A percentile compares a stretch with the other conserved stretches of the same genome.
phyloP scores from a whole-genome alignment of 2,113 vertebrate species.

The Oxygymnocypris stewartii region DNA sequence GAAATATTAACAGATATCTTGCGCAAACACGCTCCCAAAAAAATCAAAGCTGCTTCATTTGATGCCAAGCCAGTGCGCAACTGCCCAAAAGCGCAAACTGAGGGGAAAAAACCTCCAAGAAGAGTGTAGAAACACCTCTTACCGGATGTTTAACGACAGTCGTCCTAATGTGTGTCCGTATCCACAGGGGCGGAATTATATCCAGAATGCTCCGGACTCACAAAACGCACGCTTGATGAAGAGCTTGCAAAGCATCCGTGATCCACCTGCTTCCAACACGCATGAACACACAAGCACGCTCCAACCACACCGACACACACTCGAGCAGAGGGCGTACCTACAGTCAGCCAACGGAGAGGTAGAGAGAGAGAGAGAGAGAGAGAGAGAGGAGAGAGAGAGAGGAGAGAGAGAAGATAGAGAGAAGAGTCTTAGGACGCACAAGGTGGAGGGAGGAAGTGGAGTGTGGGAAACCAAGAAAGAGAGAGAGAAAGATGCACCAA shows the following conservation, averaged over 20 bases:
- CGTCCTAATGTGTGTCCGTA: constrained; percentile 55
- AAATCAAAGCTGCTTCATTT: background rate
- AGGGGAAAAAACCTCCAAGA: background rate
- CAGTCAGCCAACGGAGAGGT: constrained; percentile 53
- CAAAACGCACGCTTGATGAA: constrained; percentile 32
- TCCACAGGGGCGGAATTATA: constrained; percentile 71
- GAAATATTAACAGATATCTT: constrained; percentile 26
- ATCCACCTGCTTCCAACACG: constrained; percentile 63
- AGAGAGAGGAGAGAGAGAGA: no score
- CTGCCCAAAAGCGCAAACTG: background rate
- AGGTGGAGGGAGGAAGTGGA: constrained; percentile 73
- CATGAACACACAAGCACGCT: constrained; percentile 51
- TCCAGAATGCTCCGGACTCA: constrained; percentile 65
- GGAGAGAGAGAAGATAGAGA: no score
- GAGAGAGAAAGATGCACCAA: constrained; percentile 27
- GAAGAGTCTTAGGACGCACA: constrained; percentile 56
- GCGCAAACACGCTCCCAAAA: background rate
- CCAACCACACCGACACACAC: constrained; percentile 51
- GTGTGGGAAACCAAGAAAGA: constrained; percentile 51
- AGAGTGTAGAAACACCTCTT: constrained; percentile 2
- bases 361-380: constrained; percentile 49
- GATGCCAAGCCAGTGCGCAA: background rate
- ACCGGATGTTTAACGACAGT: background rate
- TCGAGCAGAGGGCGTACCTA: constrained; percentile 61
- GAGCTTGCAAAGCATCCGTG: constrained; percentile 63